Evolutionary conservation across 2,113 vertebrate genomes (phyloP), one percentile per base, ranked within the genome.

Genomic region (Rhombomys opimus): DNA sequence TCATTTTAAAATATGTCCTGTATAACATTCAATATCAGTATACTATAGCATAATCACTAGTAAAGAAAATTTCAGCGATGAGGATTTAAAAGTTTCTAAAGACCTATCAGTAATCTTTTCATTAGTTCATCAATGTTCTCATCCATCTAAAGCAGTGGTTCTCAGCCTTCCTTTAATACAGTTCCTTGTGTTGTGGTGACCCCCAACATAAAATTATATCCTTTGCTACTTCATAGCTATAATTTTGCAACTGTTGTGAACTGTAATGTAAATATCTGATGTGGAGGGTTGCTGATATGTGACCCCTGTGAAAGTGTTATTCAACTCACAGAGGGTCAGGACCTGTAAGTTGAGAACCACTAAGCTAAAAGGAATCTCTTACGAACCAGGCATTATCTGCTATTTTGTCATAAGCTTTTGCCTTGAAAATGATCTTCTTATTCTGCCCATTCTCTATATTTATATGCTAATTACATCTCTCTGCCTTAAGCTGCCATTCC

Each of bases 21-120:
- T n/a, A 85, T 73, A 94, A 80, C 70, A 93, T 27, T n/a, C 68
- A 63, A 38, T 27, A 85, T 75, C 77, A 92, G 78, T 86, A 87
- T 90, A 88, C 84, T 76, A 61, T 17, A 38, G 70, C 59, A 50
- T 59, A 92, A 89, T 76, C n/a, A 75, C 57, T 72, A 91, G 87
- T 63, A 93, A 89, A 61, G 68, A 90, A 93, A 85, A 27, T 92
- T 96, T 90, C 63, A 80, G 63, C 81, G 41, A 88, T 65, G 25
- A 93, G 22, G 38, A 90, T 96, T 91, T 93, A 92, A 88, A 91
- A 89, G 50, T 5, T 11, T 22, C 61, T 72, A 9, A 81, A 9
- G 12, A 11, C 52, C 63, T 90, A 65, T 50, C 54, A 59, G 57
- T 57, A 32, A 50, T 4, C 57, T 68, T 93, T 76, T 91, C 75